A percentile compares a stretch with the other conserved stretches of the same genome.
Evolutionary conservation across 2,113 vertebrate genomes (phyloP).

Genomic region (Pseudolaguvia tuberculata): DNA sequence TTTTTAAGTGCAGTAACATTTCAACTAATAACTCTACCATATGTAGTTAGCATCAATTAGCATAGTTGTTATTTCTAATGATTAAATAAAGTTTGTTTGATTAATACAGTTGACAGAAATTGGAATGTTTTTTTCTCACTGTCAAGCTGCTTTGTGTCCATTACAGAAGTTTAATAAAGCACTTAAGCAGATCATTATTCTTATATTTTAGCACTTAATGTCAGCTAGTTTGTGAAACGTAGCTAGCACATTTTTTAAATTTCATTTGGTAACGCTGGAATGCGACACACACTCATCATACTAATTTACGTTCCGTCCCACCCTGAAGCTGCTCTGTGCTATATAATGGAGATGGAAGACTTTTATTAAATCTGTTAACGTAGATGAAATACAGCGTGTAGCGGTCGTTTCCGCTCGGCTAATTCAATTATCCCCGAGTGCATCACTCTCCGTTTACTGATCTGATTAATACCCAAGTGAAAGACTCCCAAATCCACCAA

Average conservation of each 20-base stretch:
- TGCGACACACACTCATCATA: background rate
- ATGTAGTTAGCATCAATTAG: too few relatives aligned
- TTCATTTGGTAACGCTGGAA: too few relatives aligned
- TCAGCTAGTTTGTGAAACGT: background rate
- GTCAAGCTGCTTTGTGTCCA: background rate
- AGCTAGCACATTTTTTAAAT: background rate
- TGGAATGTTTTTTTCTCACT: too few relatives aligned
- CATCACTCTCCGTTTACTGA: constrained; percentile 67
- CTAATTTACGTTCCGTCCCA: background rate
- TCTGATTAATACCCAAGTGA: constrained; percentile 63
- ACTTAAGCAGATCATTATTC: background rate
- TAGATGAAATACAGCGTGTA: constrained; percentile 32
- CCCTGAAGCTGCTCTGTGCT: background rate
- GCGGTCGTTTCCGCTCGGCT: constrained; percentile 39
- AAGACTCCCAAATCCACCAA: constrained; percentile 51
- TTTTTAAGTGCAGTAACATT: too few relatives aligned
- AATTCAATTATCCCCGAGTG: constrained; percentile 64
- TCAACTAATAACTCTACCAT: too few relatives aligned
- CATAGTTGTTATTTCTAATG: too few relatives aligned
- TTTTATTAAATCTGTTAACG: constrained; percentile 24
- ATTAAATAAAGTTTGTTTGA: too few relatives aligned
- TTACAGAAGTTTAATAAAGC: background rate
- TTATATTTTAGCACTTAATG: background rate
- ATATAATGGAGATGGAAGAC: constrained; percentile 22
- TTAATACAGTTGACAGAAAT: too few relatives aligned